phyloP scores from a whole-genome alignment of 2,888 invertebrate species.

The Cephus pulcher region DNA sequence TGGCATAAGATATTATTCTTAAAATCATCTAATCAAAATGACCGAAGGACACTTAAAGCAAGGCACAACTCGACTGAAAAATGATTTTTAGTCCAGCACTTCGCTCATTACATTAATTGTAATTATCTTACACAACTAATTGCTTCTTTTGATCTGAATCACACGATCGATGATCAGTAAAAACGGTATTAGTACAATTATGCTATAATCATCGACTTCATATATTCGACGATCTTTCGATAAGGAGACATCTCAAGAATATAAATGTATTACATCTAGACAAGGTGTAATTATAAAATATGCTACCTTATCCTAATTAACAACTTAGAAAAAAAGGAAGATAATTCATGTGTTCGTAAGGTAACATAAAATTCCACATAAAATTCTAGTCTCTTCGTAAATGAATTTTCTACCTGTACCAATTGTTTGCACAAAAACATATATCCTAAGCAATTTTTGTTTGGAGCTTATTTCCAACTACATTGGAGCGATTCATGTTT shows the following conservation, averaged over 20 bases:
- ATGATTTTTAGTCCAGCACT: not conserved
- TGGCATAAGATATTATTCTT: not conserved
- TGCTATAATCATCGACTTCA: not conserved
- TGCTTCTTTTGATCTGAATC: not conserved
- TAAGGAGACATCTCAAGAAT: not conserved
- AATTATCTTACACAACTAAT: not conserved
- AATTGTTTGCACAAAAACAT: not conserved
- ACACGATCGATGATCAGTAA: not conserved
- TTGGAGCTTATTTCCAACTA: not conserved
- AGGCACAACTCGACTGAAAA: conserved; percentile 29
- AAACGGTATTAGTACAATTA: not conserved
- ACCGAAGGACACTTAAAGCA: conserved; percentile 38
- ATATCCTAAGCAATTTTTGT: not conserved
- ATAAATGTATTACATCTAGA: not conserved
- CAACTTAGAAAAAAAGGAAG: not conserved
- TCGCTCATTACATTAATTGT: not conserved
- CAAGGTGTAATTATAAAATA: not conserved
- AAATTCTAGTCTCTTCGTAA: not conserved
- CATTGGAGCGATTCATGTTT: not conserved
- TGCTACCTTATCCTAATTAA: not conserved
- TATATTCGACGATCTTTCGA: not conserved
- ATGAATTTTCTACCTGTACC: not conserved
- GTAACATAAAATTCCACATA: not conserved
- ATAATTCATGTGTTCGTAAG: not conserved
- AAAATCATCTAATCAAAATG: not conserved